Evolutionary conservation across 2,797 vertebrate genomes (phyloP).

Genomic region (Okamejei kenojei): DNA sequence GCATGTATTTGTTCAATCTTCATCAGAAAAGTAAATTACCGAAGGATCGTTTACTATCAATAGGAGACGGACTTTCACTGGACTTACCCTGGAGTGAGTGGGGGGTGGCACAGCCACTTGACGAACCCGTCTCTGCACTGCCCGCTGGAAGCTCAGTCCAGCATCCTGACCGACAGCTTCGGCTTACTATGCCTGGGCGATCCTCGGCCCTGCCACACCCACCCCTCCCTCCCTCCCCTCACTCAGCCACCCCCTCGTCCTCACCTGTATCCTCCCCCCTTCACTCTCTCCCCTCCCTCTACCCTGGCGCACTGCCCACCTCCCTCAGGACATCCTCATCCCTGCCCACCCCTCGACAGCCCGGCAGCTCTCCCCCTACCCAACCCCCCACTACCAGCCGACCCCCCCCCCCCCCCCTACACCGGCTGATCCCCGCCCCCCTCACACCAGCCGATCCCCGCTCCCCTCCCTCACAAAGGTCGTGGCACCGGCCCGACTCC

Average conservation of each 20-base stretch:
- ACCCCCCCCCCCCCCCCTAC: too few relatives aligned
- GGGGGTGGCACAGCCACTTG: background rate
- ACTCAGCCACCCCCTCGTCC: background rate
- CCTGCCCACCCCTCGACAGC: background rate
- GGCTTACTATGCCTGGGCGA: background rate
- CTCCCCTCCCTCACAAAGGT: too few relatives aligned
- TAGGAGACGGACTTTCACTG: too few relatives aligned
- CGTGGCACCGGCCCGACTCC: too few relatives aligned
- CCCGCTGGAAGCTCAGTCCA: background rate
- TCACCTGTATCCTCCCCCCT: background rate
- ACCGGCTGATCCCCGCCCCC: too few relatives aligned
- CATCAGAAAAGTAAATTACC: background rate
- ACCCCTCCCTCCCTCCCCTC: background rate
- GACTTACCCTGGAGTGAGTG: background rate
- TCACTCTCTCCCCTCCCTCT: too few relatives aligned
- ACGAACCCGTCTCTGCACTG: background rate
- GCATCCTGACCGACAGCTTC: background rate
- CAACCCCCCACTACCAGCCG: too few relatives aligned
- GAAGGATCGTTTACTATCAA: background rate
- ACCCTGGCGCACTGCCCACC: too few relatives aligned
- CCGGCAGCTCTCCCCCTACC: too few relatives aligned
- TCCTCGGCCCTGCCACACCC: background rate
- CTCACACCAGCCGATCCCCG: too few relatives aligned
- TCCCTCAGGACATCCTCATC: too few relatives aligned
- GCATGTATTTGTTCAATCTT: background rate